Percentiles rank a stretch among this genome's conserved stretches.
phyloP scores from a whole-genome alignment of 2,888 invertebrate genomes.

The Drosophila anceps region DNA sequence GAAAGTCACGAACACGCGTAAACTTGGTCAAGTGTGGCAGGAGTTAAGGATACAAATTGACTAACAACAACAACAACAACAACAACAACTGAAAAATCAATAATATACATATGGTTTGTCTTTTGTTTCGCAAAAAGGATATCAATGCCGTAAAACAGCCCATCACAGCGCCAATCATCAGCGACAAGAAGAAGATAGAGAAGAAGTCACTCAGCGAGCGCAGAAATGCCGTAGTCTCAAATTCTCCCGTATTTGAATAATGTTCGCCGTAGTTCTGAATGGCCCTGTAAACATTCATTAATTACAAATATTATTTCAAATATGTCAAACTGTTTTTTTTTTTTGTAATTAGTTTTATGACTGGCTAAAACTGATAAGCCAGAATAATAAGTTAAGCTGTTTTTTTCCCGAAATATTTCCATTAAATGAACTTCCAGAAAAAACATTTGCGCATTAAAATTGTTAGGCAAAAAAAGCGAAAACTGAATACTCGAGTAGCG shows the following conservation, averaged over 20 bases:
- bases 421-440: not conserved
- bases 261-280: constrained; percentile 95
- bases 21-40: constrained; percentile 93
- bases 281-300: constrained; percentile 87
- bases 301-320: not conserved
- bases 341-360: not conserved
- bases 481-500: not conserved
- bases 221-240: constrained; percentile 94
- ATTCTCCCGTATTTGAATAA: constrained; percentile 93
- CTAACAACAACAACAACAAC: not conserved
- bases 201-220: constrained; percentile 96
- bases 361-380: not conserved
- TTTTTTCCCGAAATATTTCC: not conserved
- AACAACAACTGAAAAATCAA: not conserved
- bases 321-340: not conserved
- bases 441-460: not conserved
- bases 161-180: constrained; percentile 96
- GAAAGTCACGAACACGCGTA: constrained; percentile 97
- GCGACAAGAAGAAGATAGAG: constrained; percentile 95
- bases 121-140: constrained; percentile 89
- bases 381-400: not conserved
- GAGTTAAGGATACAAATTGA: constrained; percentile 76
- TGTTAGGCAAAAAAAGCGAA: not conserved
- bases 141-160: constrained; percentile 97
- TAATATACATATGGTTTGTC: not conserved